Evolutionary conservation across 2,113 vertebrate species (phyloP).

Genomic region (Chamaea fasciata): DNA sequence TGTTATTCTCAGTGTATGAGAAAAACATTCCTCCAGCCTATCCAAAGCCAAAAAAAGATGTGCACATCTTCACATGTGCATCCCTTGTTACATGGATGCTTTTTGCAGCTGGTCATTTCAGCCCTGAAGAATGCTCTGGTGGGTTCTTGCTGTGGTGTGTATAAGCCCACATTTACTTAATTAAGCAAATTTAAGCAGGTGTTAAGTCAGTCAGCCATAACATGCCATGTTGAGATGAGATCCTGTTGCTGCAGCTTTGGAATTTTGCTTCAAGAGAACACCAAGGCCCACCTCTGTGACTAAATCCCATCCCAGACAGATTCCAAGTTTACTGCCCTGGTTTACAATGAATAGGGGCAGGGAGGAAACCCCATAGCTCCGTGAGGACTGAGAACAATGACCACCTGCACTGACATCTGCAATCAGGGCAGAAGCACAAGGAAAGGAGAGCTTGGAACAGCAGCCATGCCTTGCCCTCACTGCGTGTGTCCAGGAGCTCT

Average conservation of each 20-base stretch:
- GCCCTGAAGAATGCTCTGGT: not conserved
- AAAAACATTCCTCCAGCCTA: not conserved
- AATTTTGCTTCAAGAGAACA: not conserved
- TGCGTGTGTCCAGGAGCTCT: not conserved
- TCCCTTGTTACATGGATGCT: not conserved
- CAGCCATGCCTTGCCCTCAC: not conserved
- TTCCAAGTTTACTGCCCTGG: not conserved
- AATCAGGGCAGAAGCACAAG: not conserved
- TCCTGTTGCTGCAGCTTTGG: not conserved
- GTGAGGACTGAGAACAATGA: not conserved
- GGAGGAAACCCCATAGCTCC: not conserved
- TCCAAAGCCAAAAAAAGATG: not conserved
- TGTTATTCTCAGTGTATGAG: not conserved
- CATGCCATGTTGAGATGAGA: not conserved
- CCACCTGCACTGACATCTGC: not conserved
- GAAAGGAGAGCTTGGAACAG: not conserved
- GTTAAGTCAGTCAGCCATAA: not conserved
- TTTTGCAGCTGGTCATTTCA: conserved; percentile 27
- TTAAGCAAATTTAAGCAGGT: not conserved
- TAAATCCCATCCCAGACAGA: not conserved
- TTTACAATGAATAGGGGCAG: not conserved
- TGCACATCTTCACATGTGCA: not conserved
- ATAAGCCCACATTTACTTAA: not conserved
- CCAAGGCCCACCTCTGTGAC: not conserved
- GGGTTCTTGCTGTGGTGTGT: not conserved